Conservation (phyloP, 2,113 vertebrate species). For the Ptilonorhynchus violaceus region DNA sequence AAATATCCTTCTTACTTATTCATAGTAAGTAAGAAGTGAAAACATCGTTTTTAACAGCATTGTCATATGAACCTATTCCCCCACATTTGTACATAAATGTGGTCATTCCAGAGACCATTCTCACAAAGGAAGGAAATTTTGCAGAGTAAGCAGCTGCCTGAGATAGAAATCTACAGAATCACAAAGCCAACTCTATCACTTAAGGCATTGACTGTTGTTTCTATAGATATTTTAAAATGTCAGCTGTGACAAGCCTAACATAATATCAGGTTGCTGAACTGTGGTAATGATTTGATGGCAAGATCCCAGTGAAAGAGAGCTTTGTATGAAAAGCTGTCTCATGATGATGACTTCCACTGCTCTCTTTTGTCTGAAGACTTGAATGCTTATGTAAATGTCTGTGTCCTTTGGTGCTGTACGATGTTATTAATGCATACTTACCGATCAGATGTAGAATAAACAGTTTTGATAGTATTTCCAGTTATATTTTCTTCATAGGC, state of each 20-base stretch:
- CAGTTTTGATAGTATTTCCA: constrained; percentile 79
- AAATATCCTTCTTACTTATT: background rate
- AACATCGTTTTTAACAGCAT: background rate
- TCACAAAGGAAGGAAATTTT: background rate
- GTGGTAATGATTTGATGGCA: background rate
- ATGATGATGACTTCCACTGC: background rate
- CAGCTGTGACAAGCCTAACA: background rate
- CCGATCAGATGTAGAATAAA: constrained; percentile 81
- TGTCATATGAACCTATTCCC: background rate
- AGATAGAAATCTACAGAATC: background rate
- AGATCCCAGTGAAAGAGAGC: background rate
- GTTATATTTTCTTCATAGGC: constrained; percentile 58
- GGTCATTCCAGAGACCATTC: background rate
- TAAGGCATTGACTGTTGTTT: background rate
- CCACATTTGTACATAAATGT: background rate
- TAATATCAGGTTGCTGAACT: background rate
- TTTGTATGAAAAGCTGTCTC: background rate
- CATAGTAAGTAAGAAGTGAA: no score
- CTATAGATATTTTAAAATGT: background rate
- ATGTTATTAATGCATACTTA: constrained; percentile 48
- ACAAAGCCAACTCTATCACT: background rate
- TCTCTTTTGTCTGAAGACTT: background rate
- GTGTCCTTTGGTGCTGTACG: background rate
- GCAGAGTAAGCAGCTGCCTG: background rate
- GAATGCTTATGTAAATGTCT: background rate